Evolutionary conservation across 2,113 vertebrate genomes (phyloP).

Genomic region (Aegypius monachus): DNA sequence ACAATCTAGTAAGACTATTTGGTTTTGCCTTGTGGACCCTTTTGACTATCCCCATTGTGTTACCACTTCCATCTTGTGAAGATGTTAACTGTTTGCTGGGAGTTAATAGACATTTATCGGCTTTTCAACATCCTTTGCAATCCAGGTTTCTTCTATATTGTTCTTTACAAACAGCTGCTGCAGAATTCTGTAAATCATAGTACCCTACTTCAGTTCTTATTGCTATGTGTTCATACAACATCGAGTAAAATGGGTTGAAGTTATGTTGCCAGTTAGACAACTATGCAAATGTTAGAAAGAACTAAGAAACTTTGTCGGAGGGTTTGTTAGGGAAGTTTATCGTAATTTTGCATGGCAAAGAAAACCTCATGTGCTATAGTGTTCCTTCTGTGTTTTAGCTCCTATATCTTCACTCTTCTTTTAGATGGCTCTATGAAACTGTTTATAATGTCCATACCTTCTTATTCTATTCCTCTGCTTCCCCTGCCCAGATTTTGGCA

Average conservation of each 20-base stretch:
- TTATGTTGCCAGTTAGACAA: neutral
- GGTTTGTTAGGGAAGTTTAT: neutral
- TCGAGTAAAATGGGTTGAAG: neutral
- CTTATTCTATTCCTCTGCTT: neutral
- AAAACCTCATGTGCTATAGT: neutral
- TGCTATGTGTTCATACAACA: neutral
- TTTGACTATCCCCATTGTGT: neutral
- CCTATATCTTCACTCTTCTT: rapidly evolving
- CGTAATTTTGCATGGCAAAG: neutral
- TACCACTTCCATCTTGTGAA: neutral
- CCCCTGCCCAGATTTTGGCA: neutral
- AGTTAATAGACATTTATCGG: neutral
- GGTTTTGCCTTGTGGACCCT: neutral
- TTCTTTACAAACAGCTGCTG: neutral
- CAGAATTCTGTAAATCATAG: neutral
- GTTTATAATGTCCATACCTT: neutral
- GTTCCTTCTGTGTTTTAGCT: neutral
- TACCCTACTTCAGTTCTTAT: neutral
- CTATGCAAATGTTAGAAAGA: neutral
- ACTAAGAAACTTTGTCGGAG: neutral
- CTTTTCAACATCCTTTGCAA: neutral
- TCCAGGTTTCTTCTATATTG: neutral
- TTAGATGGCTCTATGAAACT: neutral
- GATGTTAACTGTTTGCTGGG: neutral
- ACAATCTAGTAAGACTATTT: neutral